phyloP scores from a whole-genome alignment of 2,113 vertebrate species.

The Pelvicachromis taeniatus region DNA sequence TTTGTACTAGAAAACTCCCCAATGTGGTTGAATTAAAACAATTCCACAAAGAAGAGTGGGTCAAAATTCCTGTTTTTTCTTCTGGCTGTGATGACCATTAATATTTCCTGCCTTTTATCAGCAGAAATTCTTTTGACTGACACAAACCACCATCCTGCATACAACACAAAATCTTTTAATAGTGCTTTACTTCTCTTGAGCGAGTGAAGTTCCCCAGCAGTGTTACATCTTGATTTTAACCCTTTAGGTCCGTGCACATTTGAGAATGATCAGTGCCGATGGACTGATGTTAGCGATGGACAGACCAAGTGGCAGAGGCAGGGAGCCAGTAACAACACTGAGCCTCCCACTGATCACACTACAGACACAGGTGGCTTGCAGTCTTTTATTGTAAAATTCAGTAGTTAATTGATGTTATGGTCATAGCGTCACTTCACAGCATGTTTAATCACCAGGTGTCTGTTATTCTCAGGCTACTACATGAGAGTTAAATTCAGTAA shows the following conservation, averaged over 20 bases:
- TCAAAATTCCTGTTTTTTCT: background rate
- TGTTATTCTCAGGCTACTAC: conserved; percentile 61
- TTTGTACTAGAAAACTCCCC: background rate
- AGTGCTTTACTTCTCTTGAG: background rate
- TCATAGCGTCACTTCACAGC: background rate
- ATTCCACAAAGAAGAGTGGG: background rate
- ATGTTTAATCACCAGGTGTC: background rate
- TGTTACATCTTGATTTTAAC: background rate
- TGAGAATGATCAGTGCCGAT: conserved; percentile 63
- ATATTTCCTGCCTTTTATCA: background rate
- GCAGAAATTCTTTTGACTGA: background rate
- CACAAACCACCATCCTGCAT: background rate
- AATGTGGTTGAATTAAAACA: background rate
- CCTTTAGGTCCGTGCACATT: conserved; percentile 70
- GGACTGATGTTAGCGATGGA: conserved; percentile 57
- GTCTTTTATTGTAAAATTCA: background rate
- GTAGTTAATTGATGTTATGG: background rate
- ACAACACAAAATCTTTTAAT: background rate
- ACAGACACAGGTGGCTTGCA: conserved; percentile 52
- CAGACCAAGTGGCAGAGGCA: conserved; percentile 62
- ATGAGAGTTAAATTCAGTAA: conserved; percentile 52
- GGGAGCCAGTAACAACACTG: conserved; percentile 47
- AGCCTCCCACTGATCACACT: conserved; percentile 64
- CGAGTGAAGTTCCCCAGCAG: background rate
- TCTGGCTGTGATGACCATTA: background rate